Base-by-base conservation (phyloP, 1,140 invertebrate species). In the Drosophila equinoxialis region DNA sequence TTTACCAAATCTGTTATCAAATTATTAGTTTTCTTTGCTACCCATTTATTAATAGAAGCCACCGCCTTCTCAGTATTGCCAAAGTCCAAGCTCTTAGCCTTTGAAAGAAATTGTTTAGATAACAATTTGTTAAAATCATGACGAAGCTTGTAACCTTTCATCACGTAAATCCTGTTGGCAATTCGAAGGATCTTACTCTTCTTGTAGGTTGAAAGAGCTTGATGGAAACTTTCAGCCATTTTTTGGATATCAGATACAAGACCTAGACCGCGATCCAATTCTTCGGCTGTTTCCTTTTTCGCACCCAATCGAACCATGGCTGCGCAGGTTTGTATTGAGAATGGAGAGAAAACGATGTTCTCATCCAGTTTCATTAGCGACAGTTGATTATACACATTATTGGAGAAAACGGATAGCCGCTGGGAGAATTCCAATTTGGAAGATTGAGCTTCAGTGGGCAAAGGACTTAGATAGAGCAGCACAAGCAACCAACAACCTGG, bases 1-100 rank as follows among this genome's bases (percentile, higher is more conserved):
- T 79, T n/a, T 13, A 95, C 72, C 1, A 96, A 79, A 71, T 95
- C 76, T 60, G 92, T 93, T 26, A 96, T 95, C 71, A 93, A 93
- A 42, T 93, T 83, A 35, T 94, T 92, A 0, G 95, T 96, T 42
- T 93, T 74, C 13, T 93, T 67, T 59, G 93, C 91, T 14, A 95
- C 94, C 94, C 94, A 95, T 2, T 71, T 30, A 71, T 96, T 96
- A 37, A 96, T 95, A 0, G 37, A 75, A 6, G 81, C 61, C 4
- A 92, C 90, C 0, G 94, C 84, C 59, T 74, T 65, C 1, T 65
- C 66, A 41, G 62, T 74, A 6, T 90, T 68, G 2, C 35, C 51
- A 71, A 95, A 95, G 79, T 94, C 79, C 3, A 94, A 65, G 26
- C 70, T 77, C 35, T 93, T 93, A 63, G 72, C 90, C 13, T 65